These are phyloP conservation scores for Pristionchus arcanus DNA, from an alignment of 2,888 invertebrate species.

Conservation along the genomic window DNA sequence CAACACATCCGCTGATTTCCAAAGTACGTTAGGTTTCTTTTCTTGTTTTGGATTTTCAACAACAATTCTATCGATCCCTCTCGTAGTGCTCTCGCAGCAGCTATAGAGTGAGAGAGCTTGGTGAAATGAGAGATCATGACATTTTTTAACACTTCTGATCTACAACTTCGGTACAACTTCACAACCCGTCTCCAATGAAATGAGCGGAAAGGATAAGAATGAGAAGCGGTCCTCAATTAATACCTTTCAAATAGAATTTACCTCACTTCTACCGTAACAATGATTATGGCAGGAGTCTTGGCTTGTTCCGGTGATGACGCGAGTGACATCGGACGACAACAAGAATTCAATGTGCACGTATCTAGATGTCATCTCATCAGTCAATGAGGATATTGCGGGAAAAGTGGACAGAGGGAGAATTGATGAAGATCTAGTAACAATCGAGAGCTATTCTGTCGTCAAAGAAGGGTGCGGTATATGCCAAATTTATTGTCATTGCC, in stretches of 20 bases:
- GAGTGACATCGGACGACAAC: conserved; percentile 72
- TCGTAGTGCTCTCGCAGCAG: too few species aligned
- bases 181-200: too few species aligned
- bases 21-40: conserved; percentile 62
- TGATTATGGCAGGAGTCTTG: conserved; percentile 72
- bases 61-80: too few species aligned
- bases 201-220: too few species aligned
- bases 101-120: too few species aligned
- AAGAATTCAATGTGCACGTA: conserved; percentile 67
- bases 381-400: background rate
- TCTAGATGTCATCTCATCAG: conserved; percentile 71
- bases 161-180: too few species aligned
- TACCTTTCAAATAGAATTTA: background rate
- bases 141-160: too few species aligned
- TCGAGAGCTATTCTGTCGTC: conserved; percentile 60
- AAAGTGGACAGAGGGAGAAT: background rate
- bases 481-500: background rate
- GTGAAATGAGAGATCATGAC: too few species aligned
- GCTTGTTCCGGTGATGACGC: conserved; percentile 72
- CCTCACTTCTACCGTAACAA: background rate
- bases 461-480: conserved; percentile 64
- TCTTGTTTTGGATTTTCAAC: too few species aligned
- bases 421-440: background rate
- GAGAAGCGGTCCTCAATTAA: too few species aligned
- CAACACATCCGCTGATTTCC: conserved; percentile 68